These are phyloP conservation scores for Nowickia ferox DNA, from an alignment of 2,888 invertebrate species.

Conservation along the genomic window DNA sequence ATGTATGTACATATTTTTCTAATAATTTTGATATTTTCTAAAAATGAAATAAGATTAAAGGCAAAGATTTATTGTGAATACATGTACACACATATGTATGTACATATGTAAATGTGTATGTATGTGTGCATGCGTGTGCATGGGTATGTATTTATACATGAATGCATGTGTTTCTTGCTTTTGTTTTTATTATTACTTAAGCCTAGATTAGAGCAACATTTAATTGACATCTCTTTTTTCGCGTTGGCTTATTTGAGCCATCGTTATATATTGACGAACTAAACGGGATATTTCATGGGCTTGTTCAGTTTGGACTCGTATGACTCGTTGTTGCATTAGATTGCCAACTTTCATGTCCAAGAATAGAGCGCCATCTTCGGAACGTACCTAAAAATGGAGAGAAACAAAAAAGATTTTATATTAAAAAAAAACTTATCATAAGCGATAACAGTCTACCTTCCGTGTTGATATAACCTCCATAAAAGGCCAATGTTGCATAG, in stretches of 20 bases:
- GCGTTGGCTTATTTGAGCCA: conserved; percentile 87
- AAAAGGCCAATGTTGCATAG: conserved; percentile 95
- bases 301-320: conserved; percentile 97
- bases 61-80: conserved; percentile 9
- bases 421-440: background rate
- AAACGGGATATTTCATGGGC: conserved; percentile 98
- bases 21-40: conserved; percentile 16
- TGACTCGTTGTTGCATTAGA: conserved; percentile 96
- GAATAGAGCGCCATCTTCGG: conserved; percentile 95
- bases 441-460: conserved; percentile 85
- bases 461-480: conserved; percentile 97
- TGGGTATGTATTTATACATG: background rate
- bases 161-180: conserved; percentile 4
- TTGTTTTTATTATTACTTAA: conserved; percentile 15
- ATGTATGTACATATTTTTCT: background rate
- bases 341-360: conserved; percentile 99
- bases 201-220: conserved; percentile 15
- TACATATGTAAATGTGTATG: background rate
- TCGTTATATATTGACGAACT: conserved; percentile 97
- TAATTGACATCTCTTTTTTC: conserved; percentile 78
- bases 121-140: background rate
- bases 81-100: too few relatives aligned
- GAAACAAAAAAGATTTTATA: background rate
- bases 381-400: conserved; percentile 86
- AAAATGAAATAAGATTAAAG: conserved; percentile 7